A percentile compares a stretch with the other conserved stretches of the same genome.
These are phyloP conservation scores for Drosophila kanekoi DNA, from an alignment of 2,888 invertebrate species.

Conservation along the genomic window DNA sequence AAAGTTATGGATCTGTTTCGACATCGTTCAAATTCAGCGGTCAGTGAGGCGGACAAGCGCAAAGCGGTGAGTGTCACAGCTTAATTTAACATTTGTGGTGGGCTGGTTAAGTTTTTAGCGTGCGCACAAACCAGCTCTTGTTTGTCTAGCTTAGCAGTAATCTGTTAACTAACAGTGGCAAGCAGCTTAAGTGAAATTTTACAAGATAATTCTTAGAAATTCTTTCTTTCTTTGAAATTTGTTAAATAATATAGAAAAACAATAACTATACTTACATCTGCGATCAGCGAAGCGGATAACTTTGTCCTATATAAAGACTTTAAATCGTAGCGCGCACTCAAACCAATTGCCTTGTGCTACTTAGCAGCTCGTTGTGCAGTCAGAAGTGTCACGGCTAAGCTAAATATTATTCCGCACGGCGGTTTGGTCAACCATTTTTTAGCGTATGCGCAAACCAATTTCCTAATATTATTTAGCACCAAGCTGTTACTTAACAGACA, in stretches of 20 bases:
- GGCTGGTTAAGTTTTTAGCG: neutral
- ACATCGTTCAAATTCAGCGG: conserved; percentile 89
- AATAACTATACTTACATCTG: too few species aligned
- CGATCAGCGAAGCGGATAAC: too few species aligned
- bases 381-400: too few species aligned
- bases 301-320: too few species aligned
- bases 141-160: neutral
- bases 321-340: conserved; percentile 1
- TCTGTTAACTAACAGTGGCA: neutral
- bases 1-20: conserved; percentile 97
- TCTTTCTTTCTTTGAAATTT: too few species aligned
- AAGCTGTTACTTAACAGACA: neutral
- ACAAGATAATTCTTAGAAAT: too few species aligned
- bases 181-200: too few species aligned
- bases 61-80: conserved; percentile 88
- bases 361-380: too few species aligned
- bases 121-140: neutral
- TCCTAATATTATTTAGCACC: neutral
- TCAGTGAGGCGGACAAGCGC: conserved; percentile 89
- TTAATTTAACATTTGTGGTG: conserved; percentile 24
- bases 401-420: neutral
- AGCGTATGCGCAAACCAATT: conserved; percentile 21
- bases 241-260: too few species aligned
- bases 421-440: neutral
- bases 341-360: conserved; percentile 24